These are phyloP conservation scores for Neuroterus valhalla DNA, from an alignment of 1,140 invertebrate genomes.

Conservation along the genomic window DNA sequence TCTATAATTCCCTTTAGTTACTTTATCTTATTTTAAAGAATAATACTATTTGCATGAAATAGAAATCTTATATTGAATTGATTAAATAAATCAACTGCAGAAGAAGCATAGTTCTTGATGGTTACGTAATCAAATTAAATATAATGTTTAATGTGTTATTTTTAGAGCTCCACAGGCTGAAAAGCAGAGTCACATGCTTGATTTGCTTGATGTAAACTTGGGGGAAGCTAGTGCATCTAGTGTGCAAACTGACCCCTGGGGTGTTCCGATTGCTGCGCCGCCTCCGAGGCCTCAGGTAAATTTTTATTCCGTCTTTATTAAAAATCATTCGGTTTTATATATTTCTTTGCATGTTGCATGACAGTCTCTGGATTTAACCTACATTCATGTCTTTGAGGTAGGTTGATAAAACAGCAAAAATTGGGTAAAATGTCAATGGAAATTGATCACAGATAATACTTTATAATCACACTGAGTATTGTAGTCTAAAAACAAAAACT, in stretches of 20 bases:
- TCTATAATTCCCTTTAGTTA: constrained; percentile 7
- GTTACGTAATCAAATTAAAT: constrained; percentile 22
- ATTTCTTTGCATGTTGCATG: constrained; percentile 62
- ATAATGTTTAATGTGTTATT: constrained; percentile 38
- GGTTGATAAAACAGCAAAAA: constrained; percentile 28
- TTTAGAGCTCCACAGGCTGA: constrained; percentile 68
- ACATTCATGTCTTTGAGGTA: constrained; percentile 64
- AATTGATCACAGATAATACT: too few relatives aligned
- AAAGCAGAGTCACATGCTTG: constrained; percentile 84
- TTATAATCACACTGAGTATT: neutral
- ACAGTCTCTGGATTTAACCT: constrained; percentile 69
- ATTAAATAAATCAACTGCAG: neutral
- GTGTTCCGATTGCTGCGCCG: constrained; percentile 77
- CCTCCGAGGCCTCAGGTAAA: constrained; percentile 74
- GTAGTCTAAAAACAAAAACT: neutral
- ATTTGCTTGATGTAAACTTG: constrained; percentile 88
- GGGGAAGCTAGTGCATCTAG: constrained; percentile 76
- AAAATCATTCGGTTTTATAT: neutral
- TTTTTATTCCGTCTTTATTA: constrained; percentile 25
- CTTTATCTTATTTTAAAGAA: constrained; percentile 2
- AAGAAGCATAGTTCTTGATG: neutral
- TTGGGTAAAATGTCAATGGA: too few relatives aligned
- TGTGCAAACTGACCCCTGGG: constrained; percentile 82
- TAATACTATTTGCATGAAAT: neutral
- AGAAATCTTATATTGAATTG: neutral